Evolutionary conservation across 1,140 invertebrate species (phyloP).

Genomic region (Neodiprion lecontei): DNA sequence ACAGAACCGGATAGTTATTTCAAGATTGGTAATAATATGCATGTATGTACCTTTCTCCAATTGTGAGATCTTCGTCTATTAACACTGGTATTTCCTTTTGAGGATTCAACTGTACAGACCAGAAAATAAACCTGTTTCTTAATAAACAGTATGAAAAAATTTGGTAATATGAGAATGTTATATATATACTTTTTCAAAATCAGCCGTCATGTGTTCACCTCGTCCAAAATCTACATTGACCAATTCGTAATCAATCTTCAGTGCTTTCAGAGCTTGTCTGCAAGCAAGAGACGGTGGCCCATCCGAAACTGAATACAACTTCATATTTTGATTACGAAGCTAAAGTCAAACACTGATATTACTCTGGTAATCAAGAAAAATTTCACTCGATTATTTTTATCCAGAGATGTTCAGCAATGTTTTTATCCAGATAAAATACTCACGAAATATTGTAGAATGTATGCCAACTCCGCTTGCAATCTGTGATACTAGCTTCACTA

Average conservation of each 20-base stretch:
- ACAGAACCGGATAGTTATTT: neutral
- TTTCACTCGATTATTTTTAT: neutral
- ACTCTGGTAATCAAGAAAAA: constrained; percentile 24
- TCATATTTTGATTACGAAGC: constrained; percentile 56
- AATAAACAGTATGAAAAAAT: constrained; percentile 14
- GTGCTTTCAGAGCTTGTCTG: constrained; percentile 68
- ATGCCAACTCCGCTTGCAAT: no score
- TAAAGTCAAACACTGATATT: neutral
- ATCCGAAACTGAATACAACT: constrained; percentile 75
- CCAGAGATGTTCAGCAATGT: neutral
- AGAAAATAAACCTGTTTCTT: constrained; percentile 13
- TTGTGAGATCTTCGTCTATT: constrained; percentile 74
- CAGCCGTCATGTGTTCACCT: constrained; percentile 74
- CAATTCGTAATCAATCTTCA: constrained; percentile 70
- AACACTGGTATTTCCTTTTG: constrained; percentile 82
- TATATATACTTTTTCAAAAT: constrained; percentile 69
- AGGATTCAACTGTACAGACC: constrained; percentile 71
- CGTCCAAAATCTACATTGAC: constrained; percentile 72
- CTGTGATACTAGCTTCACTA: no score
- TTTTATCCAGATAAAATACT: neutral
- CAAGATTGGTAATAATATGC: constrained; percentile 7
- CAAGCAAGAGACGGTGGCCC: constrained; percentile 78
- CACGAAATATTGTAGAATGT: no score
- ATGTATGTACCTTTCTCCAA: constrained; percentile 69
- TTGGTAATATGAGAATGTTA: constrained; percentile 19